Evolutionary conservation across 2,797 vertebrate species (phyloP).

Genomic region (Enteromius mattozi): DNA sequence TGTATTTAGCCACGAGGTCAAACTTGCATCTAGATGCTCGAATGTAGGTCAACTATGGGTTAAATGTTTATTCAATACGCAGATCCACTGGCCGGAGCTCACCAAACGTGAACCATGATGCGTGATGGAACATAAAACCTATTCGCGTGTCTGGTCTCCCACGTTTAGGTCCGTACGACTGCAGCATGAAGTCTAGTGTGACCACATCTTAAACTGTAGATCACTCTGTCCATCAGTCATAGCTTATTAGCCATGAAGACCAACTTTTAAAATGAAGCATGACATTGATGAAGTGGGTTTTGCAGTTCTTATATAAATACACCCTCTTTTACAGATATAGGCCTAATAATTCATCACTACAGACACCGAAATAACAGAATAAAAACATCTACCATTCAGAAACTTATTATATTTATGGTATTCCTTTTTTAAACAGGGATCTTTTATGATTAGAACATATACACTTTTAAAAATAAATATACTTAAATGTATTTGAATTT

Average conservation of each 20-base stretch:
- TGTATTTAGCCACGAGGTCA: background rate
- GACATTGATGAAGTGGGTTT: background rate
- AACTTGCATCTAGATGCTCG: background rate
- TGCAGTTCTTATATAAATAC: background rate
- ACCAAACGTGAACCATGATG: background rate
- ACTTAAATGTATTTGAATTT: too few species aligned
- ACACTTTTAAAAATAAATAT: background rate
- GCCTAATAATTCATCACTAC: background rate
- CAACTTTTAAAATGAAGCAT: background rate
- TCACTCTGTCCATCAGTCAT: background rate
- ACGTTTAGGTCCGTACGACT: background rate
- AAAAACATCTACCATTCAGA: background rate
- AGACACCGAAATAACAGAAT: background rate
- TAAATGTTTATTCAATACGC: background rate
- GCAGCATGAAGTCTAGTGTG: background rate
- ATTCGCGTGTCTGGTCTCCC: background rate
- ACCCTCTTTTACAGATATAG: background rate
- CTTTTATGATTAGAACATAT: background rate
- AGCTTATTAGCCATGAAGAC: constrained; percentile 8
- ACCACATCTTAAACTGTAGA: background rate
- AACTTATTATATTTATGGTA: background rate
- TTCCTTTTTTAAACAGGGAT: background rate
- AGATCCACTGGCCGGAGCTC: background rate
- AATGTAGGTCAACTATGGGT: background rate
- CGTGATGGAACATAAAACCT: background rate